Evolutionary conservation across 23 tunicate genomes (phyloP).

Genomic region (Styela clava): DNA sequence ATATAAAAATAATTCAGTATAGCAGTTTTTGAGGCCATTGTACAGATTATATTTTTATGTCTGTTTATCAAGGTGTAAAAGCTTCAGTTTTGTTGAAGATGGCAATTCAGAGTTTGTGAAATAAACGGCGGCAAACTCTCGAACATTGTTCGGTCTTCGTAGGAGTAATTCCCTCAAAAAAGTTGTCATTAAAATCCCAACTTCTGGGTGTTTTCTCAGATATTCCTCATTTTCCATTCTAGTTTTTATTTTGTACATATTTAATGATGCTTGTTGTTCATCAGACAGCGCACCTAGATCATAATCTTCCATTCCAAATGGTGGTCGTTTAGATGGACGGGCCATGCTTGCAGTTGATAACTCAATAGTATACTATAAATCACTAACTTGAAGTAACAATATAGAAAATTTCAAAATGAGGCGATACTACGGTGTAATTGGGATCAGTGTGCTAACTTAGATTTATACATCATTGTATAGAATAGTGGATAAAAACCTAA

Average conservation of each 20-base stretch:
- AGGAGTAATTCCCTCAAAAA: constrained; percentile 80
- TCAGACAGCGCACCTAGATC: constrained; percentile 75
- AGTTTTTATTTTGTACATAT: constrained; percentile 63
- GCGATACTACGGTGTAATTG: too few species aligned
- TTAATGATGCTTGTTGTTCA: constrained; percentile 65
- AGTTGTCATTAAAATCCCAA: constrained; percentile 52
- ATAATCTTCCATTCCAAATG: constrained; percentile 77
- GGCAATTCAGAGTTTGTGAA: constrained; percentile 71
- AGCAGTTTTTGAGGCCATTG: too few species aligned
- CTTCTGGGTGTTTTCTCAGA: constrained; percentile 71
- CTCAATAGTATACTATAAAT: too few species aligned
- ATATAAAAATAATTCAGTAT: too few species aligned
- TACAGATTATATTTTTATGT: too few species aligned
- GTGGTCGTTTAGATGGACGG: constrained; percentile 59
- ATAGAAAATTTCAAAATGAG: too few species aligned
- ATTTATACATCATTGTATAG: too few species aligned
- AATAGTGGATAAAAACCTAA: too few species aligned
- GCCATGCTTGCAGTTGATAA: too few species aligned
- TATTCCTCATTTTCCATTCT: constrained; percentile 73
- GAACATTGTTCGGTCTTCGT: constrained; percentile 57
- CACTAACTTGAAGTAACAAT: too few species aligned
- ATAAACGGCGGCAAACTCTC: constrained; percentile 82
- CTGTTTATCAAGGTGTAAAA: constrained; percentile 12
- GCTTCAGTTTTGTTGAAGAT: constrained; percentile 31
- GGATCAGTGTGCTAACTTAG: too few species aligned